Conservation (phyloP, 2,797 vertebrate species). For the Alcedo atthis region DNA sequence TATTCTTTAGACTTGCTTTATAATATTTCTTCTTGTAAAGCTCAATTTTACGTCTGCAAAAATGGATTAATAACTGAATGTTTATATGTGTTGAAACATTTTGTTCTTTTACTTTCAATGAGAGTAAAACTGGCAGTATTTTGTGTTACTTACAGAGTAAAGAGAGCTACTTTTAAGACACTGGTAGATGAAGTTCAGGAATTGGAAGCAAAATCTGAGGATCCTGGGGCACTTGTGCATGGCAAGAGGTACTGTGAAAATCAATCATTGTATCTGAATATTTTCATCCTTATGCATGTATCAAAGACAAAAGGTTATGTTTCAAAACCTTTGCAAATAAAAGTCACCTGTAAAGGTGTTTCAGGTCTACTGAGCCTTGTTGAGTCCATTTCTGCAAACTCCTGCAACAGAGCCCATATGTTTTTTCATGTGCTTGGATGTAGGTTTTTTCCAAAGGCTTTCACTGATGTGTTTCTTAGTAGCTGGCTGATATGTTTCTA, state of each 20-base stretch:
- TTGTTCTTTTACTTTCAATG: not conserved
- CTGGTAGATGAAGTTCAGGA: conserved; percentile 98
- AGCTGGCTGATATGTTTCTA: not conserved
- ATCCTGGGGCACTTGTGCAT: conserved; percentile 93
- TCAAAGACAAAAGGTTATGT: not conserved
- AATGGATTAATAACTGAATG: not conserved
- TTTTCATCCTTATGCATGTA: not conserved
- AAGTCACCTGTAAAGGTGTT: not conserved
- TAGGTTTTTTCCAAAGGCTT: not conserved
- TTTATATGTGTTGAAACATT: not conserved
- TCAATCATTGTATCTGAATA: not conserved
- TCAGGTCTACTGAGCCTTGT: not conserved
- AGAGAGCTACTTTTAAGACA: conserved; percentile 93
- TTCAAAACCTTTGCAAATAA: not conserved
- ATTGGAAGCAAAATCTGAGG: conserved; percentile 94
- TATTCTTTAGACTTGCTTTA: not conserved
- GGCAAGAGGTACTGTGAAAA: conserved; percentile 89
- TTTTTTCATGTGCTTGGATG: not conserved
- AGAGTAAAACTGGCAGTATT: conserved; percentile 14
- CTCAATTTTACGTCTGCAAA: not conserved
- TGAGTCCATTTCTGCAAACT: too few species aligned
- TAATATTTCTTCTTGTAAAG: not conserved
- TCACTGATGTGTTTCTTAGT: not conserved
- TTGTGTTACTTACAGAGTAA: conserved; percentile 81
- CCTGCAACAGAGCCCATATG: not conserved